phyloP scores from a whole-genome alignment of 2,797 vertebrate species.

The Falco columbarius region DNA sequence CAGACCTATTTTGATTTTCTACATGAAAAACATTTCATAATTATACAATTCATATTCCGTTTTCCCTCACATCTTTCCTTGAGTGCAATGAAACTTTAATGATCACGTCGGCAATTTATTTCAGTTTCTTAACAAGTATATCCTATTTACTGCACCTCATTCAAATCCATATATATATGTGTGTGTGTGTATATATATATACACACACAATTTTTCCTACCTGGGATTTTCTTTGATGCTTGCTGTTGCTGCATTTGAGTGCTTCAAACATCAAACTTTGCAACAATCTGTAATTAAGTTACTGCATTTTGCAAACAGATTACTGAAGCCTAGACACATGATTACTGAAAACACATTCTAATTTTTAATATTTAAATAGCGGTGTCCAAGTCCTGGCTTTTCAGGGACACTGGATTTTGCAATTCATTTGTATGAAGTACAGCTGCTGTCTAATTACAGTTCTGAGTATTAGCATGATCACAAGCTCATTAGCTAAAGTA shows the following conservation, averaged over 20 bases:
- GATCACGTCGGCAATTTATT: not conserved
- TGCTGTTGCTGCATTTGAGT: not conserved
- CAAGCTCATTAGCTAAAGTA: not conserved
- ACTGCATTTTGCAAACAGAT: slow-evolving; percentile 20
- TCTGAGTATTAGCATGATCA: not conserved
- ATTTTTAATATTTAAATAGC: slow-evolving; percentile 40
- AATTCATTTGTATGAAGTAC: not conserved
- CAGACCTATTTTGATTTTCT: not conserved
- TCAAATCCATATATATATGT: not conserved
- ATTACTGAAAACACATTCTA: slow-evolving; percentile 1
- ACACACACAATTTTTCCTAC: not conserved
- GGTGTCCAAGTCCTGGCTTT: not conserved
- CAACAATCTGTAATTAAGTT: slow-evolving; percentile 58
- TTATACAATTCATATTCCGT: not conserved
- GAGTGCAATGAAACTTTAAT: slow-evolving; percentile 1
- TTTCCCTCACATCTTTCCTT: not conserved
- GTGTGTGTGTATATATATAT: not conserved
- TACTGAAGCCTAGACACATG: not conserved
- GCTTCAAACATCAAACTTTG: slow-evolving; percentile 11
- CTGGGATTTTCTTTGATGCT: slow-evolving; percentile 36
- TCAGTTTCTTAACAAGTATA: not conserved
- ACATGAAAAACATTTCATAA: not conserved
- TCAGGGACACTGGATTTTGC: slow-evolving; percentile 7
- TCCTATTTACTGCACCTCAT: not conserved
- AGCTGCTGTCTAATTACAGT: not conserved